Evolutionary conservation across 1,140 invertebrate genomes (phyloP), one percentile per base, ranked within the genome.

Genomic region (Formica exsecta): DNA sequence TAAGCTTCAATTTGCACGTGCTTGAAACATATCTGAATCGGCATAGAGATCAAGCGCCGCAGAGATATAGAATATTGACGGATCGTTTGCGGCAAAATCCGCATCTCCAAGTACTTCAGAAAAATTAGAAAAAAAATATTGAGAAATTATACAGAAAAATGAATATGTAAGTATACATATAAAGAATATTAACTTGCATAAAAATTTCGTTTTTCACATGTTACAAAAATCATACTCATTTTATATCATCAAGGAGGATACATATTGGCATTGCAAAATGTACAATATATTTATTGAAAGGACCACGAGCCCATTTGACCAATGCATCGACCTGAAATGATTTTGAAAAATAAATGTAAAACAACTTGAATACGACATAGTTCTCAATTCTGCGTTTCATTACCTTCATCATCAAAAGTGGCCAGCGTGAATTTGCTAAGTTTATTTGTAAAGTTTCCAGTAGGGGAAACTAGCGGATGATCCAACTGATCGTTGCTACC

Each of bases 331-430:
- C 97, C 96, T 96, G 74, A 94, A 95, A 86, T 77, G 7, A 89
- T 90, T 85, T 68, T 44, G 13, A 76, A 61, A 41, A 29, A 25
- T 73, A 54, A 71, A 79, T 44, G 9, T 44, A 44, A 44, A 44
- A 44, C 41, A 57, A 68, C 32, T 6, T 38, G 3, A 7, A 51
- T 38, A 77, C 0, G 2, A 54, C n/a, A 36, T 9, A 51, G 13
- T 13, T 75, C 41, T 9, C 16, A 9, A 8, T 73, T 41, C 22
- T 48, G 48, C 16, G 3, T 13, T 19, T 68, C 5, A 70, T 90
- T 95, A 96, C 96, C 98, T 92, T 98, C 96, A 48, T 98, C 98
- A 92, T 98, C 98, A 93, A 98, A 98, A 4, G 98, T 98, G 22
- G 98, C 98, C 57, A 99, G 96, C 38, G 98, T 98, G 51, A 99